Evolutionary conservation across 1,140 invertebrate genomes (phyloP), one percentile per base, ranked within the genome.

Genomic region (Habropoda laboriosa): DNA sequence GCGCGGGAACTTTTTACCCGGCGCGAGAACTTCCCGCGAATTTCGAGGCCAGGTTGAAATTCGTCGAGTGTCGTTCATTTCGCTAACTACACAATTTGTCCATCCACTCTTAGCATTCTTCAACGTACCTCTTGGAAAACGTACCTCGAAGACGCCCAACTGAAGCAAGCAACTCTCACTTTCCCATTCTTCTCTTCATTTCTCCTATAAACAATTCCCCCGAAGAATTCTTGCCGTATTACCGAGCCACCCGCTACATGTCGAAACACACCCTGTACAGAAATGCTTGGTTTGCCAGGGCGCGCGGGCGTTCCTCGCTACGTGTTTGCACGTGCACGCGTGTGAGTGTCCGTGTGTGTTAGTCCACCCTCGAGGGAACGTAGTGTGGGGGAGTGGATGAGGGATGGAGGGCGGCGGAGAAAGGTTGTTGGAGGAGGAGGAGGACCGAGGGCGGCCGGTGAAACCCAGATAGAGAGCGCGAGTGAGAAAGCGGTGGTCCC

Each of bases 341-440:
- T 82, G 82, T 87, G 87, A 80, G 87, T 88, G 87, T 87, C 85
- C 74, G 83, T 89, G 88, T 87, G 88, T 90, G 88, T 88, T 88
- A 89, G 92, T 93, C 91, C 91, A 93, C 90, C 91, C 91, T 92
- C 89, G 89, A 90, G 90, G 86, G 87, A 89, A 84, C 66, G 81
- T 67, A 71, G 76, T 85, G 71, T 73, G 73, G 81, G 73, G 79
- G 79, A 75, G 84, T 79, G 87, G 71, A 81, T 73, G 83, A 81
- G 82, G 60, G 82, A 85, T 79, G 57, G 55, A 63, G 45, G 13
- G 21, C 53, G 73, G n/a, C 66, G 53, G 71, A 70, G 71, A 74
- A 67, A n/a, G n/a, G n/a, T n/a, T n/a, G n/a, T n/a, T n/a, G 71
- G 21, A 53, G 60, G 35, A n/a, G 40, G 76, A 64, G 47, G 8